These are phyloP conservation scores for Drosophila pseudoobscura DNA, from an alignment of 1,140 invertebrate species.

Conservation along the genomic window DNA sequence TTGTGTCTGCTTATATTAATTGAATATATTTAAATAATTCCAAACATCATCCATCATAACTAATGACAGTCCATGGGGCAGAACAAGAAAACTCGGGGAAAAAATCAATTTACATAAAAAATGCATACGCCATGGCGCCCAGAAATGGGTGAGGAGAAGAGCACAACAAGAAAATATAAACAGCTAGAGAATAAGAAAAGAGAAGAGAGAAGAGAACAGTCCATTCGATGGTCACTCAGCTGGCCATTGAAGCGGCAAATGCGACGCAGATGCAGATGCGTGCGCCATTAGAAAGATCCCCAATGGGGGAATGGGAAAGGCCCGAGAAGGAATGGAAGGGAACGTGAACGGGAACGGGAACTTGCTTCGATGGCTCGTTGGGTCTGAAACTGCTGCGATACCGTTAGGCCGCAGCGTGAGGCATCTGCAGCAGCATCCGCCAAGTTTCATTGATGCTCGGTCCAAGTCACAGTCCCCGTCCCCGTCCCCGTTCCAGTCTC, in stretches of 20 bases:
- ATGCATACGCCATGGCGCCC: slow-evolving; percentile 76
- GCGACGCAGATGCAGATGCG: slow-evolving; percentile 59
- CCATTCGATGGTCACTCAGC: slow-evolving; percentile 58
- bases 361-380: slow-evolving; percentile 16
- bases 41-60: slow-evolving; percentile 70
- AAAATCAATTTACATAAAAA: slow-evolving; percentile 80
- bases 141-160: slow-evolving; percentile 14
- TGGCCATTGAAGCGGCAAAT: slow-evolving; percentile 75
- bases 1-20: slow-evolving; percentile 67
- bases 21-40: slow-evolving; percentile 81
- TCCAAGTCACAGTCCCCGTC: slow-evolving; percentile 19
- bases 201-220: not conserved
- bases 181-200: slow-evolving; percentile 2
- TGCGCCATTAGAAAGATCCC: slow-evolving; percentile 68
- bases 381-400: slow-evolving; percentile 34
- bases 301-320: slow-evolving; percentile 1
- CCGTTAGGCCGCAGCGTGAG: slow-evolving; percentile 69
- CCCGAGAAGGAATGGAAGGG: not conserved
- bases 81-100: slow-evolving; percentile 12
- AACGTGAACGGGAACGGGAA: no score
- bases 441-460: slow-evolving; percentile 69
- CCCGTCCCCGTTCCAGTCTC: slow-evolving; percentile 8
- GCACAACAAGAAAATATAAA: not conserved
- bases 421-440: slow-evolving; percentile 51
- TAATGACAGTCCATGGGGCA: slow-evolving; percentile 61